phyloP scores from a whole-genome alignment of 2,888 invertebrate species.

The Drosophila fungiperda region DNA sequence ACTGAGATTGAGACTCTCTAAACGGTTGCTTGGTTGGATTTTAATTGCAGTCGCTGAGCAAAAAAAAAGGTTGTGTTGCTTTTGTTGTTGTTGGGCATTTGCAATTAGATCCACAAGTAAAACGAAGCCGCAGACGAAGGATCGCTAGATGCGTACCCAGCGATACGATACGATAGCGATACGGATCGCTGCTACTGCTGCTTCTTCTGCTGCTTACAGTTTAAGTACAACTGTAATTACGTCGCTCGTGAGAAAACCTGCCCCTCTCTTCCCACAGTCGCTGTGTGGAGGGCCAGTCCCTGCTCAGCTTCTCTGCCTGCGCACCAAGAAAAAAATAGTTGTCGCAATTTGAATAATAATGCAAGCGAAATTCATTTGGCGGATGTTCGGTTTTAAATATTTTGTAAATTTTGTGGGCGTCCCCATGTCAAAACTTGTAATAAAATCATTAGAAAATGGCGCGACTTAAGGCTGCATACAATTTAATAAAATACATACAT shows the following conservation, averaged over 20 bases:
- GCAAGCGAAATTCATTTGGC: slow-evolving; percentile 50
- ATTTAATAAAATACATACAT: neutral
- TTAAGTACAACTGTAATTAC: slow-evolving; percentile 69
- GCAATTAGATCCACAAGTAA: slow-evolving; percentile 77
- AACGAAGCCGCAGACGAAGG: slow-evolving; percentile 74
- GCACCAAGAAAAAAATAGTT: neutral
- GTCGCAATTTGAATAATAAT: slow-evolving; percentile 71
- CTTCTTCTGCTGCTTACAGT: slow-evolving; percentile 27
- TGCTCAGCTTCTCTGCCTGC: slow-evolving; percentile 16
- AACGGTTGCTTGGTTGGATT: slow-evolving; percentile 65
- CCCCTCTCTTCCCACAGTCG: slow-evolving; percentile 1
- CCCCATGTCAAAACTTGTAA: slow-evolving; percentile 41
- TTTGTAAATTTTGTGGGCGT: slow-evolving; percentile 81
- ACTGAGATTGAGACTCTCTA: slow-evolving; percentile 45
- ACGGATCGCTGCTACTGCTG: slow-evolving; percentile 30
- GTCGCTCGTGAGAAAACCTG: slow-evolving; percentile 71
- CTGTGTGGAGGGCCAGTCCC: slow-evolving; percentile 28
- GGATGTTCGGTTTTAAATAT: slow-evolving; percentile 80
- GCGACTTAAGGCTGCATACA: slow-evolving; percentile 40
- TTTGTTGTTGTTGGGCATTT: slow-evolving; percentile 44
- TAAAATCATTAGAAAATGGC: slow-evolving; percentile 69
- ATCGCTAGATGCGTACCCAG: slow-evolving; percentile 64
- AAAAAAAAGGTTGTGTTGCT: slow-evolving; percentile 50
- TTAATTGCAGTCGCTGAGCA: slow-evolving; percentile 72
- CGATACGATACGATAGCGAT: slow-evolving; percentile 62